Base-by-base conservation (phyloP, 2,113 vertebrate genomes). In the Upupa epops region DNA sequence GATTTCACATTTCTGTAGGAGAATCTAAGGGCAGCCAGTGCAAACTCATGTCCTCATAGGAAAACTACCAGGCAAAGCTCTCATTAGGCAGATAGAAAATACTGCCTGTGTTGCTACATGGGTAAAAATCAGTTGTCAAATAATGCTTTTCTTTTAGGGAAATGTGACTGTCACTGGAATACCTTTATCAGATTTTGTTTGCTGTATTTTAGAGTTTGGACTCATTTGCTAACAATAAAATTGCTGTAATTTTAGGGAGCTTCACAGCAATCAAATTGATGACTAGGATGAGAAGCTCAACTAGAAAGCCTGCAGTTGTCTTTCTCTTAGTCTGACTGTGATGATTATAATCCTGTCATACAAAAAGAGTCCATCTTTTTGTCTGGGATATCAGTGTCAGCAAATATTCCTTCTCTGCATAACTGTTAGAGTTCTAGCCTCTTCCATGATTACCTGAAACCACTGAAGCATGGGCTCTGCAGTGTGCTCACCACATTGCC, bases 211-310 rank as follows among this genome's bases (percentile, higher is more conserved):
- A 68, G 69, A 40, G 77, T 78, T 94, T 77, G 11, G 82, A 86
- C 48, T 64, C 59, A 93, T 72, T 86, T 87, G 36, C 55, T 70
- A 89, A 94, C 77, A 88, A 75, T 84, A 59, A 92, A 91, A 91
- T 80, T 92, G 52, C 58, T 92, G 52, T 34, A 82, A 94, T 92
- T 87, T 91, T 58, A 76, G 49, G 65, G 69, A 68, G 59, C 75
- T 94, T 86, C 63, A 69, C 51, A 83, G 81, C 55, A 92, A 86
- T 90, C 82, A 92, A 89, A 94, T 79, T 31, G 63, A 88, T 83
- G 55, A 58, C 73, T 77, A n/a, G n/a, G 89, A 84, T n/a, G 49
- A 86, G 42, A 82, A 86, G 29, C 74, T 91, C 76, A 89, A 61
- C 72, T 86, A 77, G 45, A 94, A 94, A 89, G 46, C 29, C 56